phyloP scores from a whole-genome alignment of 2,797 vertebrate genomes.

The Echiichthys vipera region DNA sequence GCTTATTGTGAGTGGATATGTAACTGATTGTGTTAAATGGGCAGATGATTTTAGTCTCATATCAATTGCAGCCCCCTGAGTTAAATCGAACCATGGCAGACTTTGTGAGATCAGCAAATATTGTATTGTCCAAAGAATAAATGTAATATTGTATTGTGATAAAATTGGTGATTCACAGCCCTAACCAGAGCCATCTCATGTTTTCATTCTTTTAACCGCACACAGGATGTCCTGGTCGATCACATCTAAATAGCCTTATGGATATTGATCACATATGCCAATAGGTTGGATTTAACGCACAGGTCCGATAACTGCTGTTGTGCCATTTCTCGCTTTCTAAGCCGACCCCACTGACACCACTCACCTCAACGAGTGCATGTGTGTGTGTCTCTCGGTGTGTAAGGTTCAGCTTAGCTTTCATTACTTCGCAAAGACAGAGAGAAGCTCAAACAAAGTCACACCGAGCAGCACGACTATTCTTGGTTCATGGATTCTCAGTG shows the following conservation, averaged over 20 bases:
- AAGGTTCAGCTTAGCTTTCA: background rate
- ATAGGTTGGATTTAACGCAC: constrained; percentile 23
- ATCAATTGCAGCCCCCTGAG: too few species aligned
- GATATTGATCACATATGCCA: constrained; percentile 45
- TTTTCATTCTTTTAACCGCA: constrained; percentile 35
- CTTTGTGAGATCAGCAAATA: too few species aligned
- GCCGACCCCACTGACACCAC: background rate
- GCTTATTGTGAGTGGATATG: too few species aligned
- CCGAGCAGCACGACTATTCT: constrained; percentile 19
- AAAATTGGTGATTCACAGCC: too few species aligned
- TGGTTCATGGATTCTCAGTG: constrained; percentile 59
- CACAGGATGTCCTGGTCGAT: constrained; percentile 34
- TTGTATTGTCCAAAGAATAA: too few species aligned
- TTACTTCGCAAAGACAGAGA: constrained; percentile 9
- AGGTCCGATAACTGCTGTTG: constrained; percentile 13
- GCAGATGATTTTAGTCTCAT: too few species aligned
- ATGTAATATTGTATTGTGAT: too few species aligned
- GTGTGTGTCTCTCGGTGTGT: background rate
- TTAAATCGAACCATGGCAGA: too few species aligned
- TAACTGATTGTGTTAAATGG: too few species aligned
- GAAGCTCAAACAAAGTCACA: constrained; percentile 17
- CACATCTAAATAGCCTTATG: constrained; percentile 22
- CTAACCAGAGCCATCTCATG: background rate
- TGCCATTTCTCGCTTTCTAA: constrained; percentile 36
- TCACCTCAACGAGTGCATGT: background rate